A percentile compares a stretch with the other conserved stretches of the same genome.
Conservation (phyloP, 2,888 invertebrate species). For the Eupithecia pulchellata region DNA sequence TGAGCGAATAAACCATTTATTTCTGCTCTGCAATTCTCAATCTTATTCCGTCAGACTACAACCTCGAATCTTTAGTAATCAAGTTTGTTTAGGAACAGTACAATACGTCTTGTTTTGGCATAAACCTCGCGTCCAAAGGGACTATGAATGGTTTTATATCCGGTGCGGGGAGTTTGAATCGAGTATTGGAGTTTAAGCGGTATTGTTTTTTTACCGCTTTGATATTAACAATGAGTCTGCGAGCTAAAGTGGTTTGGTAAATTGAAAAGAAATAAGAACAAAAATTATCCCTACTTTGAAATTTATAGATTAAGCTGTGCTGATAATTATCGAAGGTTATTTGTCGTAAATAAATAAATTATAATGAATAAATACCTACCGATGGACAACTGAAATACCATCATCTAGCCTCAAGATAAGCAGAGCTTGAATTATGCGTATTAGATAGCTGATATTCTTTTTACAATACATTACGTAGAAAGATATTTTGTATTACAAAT, state of each 20-base stretch:
- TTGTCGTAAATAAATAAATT: neutral
- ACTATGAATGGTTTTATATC: slow-evolving; percentile 71
- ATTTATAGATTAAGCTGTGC: neutral
- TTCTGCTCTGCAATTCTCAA: slow-evolving; percentile 48
- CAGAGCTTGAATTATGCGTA: no score
- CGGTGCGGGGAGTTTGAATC: slow-evolving; percentile 72
- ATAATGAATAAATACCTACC: no score
- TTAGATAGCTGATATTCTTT: no score
- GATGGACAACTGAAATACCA: no score
- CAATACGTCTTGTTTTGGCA: slow-evolving; percentile 74
- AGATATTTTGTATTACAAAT: no score
- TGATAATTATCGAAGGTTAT: neutral
- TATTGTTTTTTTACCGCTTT: slow-evolving; percentile 35
- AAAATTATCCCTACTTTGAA: neutral
- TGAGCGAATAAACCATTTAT: slow-evolving; percentile 62
- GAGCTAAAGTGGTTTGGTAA: slow-evolving; percentile 20
- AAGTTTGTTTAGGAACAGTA: slow-evolving; percentile 50
- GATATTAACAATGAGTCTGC: slow-evolving; percentile 27
- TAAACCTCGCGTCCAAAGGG: slow-evolving; percentile 72
- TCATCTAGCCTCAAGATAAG: no score
- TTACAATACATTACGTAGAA: no score
- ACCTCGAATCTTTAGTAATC: slow-evolving; percentile 29
- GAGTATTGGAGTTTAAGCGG: slow-evolving; percentile 57
- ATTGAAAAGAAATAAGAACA: slow-evolving; percentile 15
- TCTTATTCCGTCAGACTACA: slow-evolving; percentile 49